A percentile compares a stretch with the other conserved stretches of the same genome.
These are phyloP conservation scores for Idaea biselata DNA, from an alignment of 2,888 invertebrate genomes.

Conservation along the genomic window DNA sequence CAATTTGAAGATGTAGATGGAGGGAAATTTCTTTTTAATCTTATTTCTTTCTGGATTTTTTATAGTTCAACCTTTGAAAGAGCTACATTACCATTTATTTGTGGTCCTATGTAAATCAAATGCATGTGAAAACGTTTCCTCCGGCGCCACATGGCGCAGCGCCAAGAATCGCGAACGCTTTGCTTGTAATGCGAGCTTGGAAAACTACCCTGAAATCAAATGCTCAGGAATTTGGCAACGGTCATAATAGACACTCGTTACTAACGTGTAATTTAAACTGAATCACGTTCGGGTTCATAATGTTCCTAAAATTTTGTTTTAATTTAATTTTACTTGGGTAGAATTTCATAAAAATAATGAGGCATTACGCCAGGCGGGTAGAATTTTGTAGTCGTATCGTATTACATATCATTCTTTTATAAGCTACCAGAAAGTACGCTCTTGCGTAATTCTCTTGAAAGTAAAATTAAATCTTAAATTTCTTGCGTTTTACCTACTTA, in stretches of 20 bases:
- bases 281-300: not conserved
- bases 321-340: not conserved
- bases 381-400: not conserved
- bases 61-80: constrained; percentile 4
- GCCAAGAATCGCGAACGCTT: constrained; percentile 4
- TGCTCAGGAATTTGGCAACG: not conserved
- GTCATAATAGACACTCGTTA: not conserved
- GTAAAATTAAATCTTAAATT: too few species aligned
- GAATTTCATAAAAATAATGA: not conserved
- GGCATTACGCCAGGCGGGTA: not conserved
- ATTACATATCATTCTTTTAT: not conserved
- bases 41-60: constrained; percentile 1
- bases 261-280: not conserved
- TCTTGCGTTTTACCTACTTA: too few species aligned
- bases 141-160: constrained; percentile 4
- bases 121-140: constrained; percentile 6
- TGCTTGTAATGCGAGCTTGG: not conserved
- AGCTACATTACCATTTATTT: constrained; percentile 8
- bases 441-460: too few species aligned
- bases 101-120: constrained; percentile 8
- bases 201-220: not conserved
- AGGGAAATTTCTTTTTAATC: not conserved
- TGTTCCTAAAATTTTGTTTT: not conserved
- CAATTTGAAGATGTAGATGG: too few species aligned
- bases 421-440: too few species aligned